phyloP scores from a whole-genome alignment of 2,113 vertebrate species.

The Erinaceus europaeus region DNA sequence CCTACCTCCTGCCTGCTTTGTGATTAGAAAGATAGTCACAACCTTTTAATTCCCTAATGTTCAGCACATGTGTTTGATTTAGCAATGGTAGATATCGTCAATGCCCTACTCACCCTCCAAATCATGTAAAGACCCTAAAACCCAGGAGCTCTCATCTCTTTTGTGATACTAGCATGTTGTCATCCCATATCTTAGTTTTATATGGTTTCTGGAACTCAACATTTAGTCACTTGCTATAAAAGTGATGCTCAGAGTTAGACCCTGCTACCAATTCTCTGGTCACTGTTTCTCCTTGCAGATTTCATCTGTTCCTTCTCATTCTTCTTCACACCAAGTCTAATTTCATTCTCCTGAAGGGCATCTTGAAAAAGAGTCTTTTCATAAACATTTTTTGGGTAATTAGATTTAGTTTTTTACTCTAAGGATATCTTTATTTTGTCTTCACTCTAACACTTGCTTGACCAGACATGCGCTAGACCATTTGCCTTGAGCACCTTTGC shows the following conservation, averaged over 20 bases:
- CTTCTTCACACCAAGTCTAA: background rate
- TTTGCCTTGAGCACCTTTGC: constrained; percentile 26
- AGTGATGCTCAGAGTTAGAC: background rate
- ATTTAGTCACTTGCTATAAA: background rate
- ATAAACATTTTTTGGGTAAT: background rate
- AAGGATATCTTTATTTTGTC: constrained; percentile 26
- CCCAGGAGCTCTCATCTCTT: background rate
- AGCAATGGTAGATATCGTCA: background rate
- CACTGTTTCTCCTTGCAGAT: background rate
- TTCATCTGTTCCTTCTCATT: background rate
- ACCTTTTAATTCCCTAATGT: constrained; percentile 9
- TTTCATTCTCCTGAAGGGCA: background rate
- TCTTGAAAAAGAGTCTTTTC: background rate
- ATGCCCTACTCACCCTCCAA: background rate
- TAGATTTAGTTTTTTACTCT: background rate
- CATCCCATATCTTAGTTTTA: background rate
- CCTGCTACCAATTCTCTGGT: background rate
- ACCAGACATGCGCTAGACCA: background rate
- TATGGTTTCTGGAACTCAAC: background rate
- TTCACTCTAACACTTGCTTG: background rate
- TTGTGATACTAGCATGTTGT: background rate
- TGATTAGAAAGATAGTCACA: background rate
- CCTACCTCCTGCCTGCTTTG: background rate
- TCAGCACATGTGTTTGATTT: constrained; percentile 1
- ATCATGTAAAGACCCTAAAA: background rate